Evolutionary conservation across 2,888 invertebrate species (phyloP).

Genomic region (Xylocampa areola): DNA sequence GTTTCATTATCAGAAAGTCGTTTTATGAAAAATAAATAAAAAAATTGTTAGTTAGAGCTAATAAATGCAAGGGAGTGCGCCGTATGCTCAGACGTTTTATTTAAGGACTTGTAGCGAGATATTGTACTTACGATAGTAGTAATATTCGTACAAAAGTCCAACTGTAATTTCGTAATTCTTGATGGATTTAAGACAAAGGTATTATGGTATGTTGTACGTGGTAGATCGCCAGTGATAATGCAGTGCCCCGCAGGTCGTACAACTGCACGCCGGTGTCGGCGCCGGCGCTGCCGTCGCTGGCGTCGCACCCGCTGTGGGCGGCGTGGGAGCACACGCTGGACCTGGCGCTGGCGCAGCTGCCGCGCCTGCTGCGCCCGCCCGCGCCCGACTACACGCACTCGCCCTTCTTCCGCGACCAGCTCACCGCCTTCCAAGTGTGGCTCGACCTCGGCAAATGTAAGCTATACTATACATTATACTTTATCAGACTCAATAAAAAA

Average conservation of each 20-base stretch:
- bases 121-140: too few relatives aligned
- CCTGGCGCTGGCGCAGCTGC: conserved; percentile 97
- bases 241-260: conserved; percentile 90
- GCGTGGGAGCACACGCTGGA: conserved; percentile 99
- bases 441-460: conserved; percentile 92
- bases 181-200: too few relatives aligned
- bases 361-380: conserved; percentile 92
- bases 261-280: conserved; percentile 99
- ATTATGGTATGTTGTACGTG: background rate
- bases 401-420: conserved; percentile 98
- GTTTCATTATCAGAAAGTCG: too few relatives aligned
- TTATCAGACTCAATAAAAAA: too few relatives aligned
- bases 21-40: too few relatives aligned
- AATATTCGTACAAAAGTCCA: too few relatives aligned
- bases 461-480: conserved; percentile 8
- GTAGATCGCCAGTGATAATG: background rate
- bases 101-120: too few relatives aligned
- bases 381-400: conserved; percentile 91
- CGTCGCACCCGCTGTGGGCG: conserved; percentile 97
- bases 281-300: conserved; percentile 97
- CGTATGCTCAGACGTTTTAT: too few relatives aligned
- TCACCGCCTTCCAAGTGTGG: conserved; percentile 99
- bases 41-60: too few relatives aligned
- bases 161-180: too few relatives aligned
- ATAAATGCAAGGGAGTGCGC: too few relatives aligned